Conservation (phyloP, 2,888 invertebrate genomes). For the Exocentrus adspersus region DNA sequence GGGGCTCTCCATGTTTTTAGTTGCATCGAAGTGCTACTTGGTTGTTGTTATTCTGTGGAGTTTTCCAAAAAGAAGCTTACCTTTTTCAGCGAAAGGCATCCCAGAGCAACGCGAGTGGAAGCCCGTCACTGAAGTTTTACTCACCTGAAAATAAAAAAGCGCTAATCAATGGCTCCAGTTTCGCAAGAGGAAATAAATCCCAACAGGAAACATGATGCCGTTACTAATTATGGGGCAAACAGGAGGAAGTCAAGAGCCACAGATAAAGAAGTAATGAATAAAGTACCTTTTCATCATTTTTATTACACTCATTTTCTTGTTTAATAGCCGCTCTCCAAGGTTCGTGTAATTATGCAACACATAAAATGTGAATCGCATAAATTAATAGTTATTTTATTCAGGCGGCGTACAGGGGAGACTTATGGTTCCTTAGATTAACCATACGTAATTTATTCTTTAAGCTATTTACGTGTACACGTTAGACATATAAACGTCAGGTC, state of each 20-base stretch:
- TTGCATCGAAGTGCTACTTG: too few relatives aligned
- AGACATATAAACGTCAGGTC: slow-evolving; percentile 50
- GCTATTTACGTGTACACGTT: slow-evolving; percentile 44
- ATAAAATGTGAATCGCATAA: slow-evolving; percentile 54
- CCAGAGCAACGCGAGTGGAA: neutral
- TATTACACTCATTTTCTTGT: slow-evolving; percentile 29
- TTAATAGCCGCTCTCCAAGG: slow-evolving; percentile 41
- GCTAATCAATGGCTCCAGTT: neutral
- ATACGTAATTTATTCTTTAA: slow-evolving; percentile 55
- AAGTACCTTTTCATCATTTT: slow-evolving; percentile 43
- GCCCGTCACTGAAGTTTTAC: slow-evolving; percentile 14
- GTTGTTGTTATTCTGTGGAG: too few relatives aligned
- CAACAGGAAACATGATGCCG: slow-evolving; percentile 6
- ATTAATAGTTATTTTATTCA: slow-evolving; percentile 57
- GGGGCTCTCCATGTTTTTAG: too few relatives aligned
- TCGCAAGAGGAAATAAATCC: neutral
- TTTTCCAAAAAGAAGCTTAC: slow-evolving; percentile 10
- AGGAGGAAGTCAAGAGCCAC: slow-evolving; percentile 17
- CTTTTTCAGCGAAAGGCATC: slow-evolving; percentile 15
- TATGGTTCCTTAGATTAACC: slow-evolving; percentile 52
- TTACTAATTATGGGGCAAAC: slow-evolving; percentile 23
- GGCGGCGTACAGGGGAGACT: slow-evolving; percentile 45
- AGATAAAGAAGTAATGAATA: slow-evolving; percentile 45
- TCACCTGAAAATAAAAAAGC: slow-evolving; percentile 21
- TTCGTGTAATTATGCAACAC: slow-evolving; percentile 52